Percentiles rank a stretch among this genome's conserved stretches.
Evolutionary conservation across 2,113 vertebrate genomes (phyloP).

Genomic region (Dissostichus mawsoni): DNA sequence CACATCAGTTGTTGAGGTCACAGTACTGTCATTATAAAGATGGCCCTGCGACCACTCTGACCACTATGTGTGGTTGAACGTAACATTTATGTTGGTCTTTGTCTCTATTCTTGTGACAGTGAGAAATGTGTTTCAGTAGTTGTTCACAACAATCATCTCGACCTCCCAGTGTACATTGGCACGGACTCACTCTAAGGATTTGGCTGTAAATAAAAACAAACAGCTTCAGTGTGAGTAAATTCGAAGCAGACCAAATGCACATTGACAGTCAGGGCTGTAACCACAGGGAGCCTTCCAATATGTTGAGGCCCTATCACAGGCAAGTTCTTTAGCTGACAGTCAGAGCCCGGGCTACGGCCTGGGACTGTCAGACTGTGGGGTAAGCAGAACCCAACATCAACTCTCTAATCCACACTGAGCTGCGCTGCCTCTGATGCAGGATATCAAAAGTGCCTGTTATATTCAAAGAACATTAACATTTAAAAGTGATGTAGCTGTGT

Average conservation of each 20-base stretch:
- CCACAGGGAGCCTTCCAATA: conserved; percentile 70
- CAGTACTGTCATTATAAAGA: not conserved
- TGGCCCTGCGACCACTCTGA: not conserved
- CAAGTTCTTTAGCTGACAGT: conserved; percentile 65
- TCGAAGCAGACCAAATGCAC: conserved; percentile 65
- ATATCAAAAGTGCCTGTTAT: conserved; percentile 59
- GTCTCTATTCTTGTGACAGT: not conserved
- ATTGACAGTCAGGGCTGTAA: conserved; percentile 69
- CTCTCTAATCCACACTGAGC: conserved; percentile 54
- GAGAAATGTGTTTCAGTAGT: conserved; percentile 37
- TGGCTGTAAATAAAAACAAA: conserved; percentile 69
- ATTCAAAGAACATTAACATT: conserved; percentile 46
- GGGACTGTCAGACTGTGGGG: conserved; percentile 55
- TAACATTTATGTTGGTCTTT: not conserved
- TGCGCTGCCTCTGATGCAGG: conserved; percentile 46
- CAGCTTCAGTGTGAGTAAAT: conserved; percentile 61
- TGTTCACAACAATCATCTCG: conserved; percentile 18
- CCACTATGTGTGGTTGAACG: not conserved
- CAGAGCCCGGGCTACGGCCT: conserved; percentile 45
- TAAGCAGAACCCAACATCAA: conserved; percentile 41
- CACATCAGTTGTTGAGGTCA: not conserved
- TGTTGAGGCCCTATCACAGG: conserved; percentile 61
- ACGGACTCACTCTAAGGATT: conserved; percentile 47
- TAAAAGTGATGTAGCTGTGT: conserved; percentile 28
- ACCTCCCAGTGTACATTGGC: conserved; percentile 34